These are phyloP conservation scores for Solea senegalensis DNA, from an alignment of 2,113 vertebrate species.

Conservation along the genomic window DNA sequence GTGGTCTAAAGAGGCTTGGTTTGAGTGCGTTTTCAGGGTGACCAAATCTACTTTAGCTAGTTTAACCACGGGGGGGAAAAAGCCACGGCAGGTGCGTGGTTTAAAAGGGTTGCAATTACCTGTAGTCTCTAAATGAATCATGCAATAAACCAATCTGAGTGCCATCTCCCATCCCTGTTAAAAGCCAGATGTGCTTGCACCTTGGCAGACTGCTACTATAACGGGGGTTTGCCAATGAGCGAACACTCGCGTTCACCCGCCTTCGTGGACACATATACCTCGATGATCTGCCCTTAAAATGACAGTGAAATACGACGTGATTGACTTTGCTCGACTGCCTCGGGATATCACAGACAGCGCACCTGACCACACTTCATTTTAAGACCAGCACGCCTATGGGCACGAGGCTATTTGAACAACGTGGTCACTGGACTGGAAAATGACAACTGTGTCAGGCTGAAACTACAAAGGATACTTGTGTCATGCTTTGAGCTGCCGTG, in stretches of 20 bases:
- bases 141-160: neutral
- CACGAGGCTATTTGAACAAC: neutral
- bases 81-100: neutral
- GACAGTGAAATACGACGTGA: neutral
- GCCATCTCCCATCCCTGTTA: neutral
- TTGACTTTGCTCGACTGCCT: neutral
- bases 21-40: neutral
- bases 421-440: neutral
- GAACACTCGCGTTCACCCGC: neutral
- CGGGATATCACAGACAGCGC: neutral
- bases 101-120: neutral
- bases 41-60: neutral
- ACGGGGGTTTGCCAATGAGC: neutral
- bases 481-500: neutral
- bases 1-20: too few species aligned
- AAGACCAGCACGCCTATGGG: neutral
- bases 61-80: neutral
- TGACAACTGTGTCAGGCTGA: neutral
- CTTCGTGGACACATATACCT: neutral
- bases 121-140: neutral
- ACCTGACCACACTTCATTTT: neutral
- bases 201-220: neutral
- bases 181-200: neutral
- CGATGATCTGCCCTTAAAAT: neutral
- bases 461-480: neutral